Percentiles rank a stretch among this genome's conserved stretches.
These are phyloP conservation scores for Heliconius cydno DNA, from an alignment of 2,888 invertebrate species.

Conservation along the genomic window DNA sequence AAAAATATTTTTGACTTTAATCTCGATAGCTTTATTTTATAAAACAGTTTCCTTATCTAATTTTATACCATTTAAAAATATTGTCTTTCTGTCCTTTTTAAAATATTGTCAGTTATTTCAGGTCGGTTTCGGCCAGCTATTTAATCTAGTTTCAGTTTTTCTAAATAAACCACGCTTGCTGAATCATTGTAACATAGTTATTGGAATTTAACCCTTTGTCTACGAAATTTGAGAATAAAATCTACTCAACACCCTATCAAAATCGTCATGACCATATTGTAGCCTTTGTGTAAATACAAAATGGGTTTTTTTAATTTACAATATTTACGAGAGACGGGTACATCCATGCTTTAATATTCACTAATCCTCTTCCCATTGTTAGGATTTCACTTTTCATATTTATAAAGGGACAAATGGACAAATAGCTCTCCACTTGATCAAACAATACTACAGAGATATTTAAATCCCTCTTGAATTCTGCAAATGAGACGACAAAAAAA, in stretches of 20 bases:
- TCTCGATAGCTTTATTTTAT: background rate
- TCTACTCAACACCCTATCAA: background rate
- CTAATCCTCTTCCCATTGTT: slow-evolving; percentile 37
- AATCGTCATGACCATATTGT: slow-evolving; percentile 18
- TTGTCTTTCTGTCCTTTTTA: too few relatives aligned
- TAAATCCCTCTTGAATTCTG: slow-evolving; percentile 42
- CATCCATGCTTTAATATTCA: slow-evolving; percentile 31
- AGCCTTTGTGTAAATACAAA: slow-evolving; percentile 1
- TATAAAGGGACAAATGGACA: slow-evolving; percentile 30
- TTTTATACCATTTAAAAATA: too few relatives aligned
- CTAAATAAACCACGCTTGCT: background rate
- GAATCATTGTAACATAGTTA: background rate
- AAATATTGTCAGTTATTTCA: background rate
- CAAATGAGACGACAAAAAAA: slow-evolving; percentile 43
- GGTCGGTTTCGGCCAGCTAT: background rate
- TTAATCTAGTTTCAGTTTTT: background rate
- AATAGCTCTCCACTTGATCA: slow-evolving; percentile 46
- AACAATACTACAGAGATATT: slow-evolving; percentile 42
- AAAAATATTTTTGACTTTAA: background rate
- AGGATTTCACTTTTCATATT: slow-evolving; percentile 48
- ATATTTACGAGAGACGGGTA: slow-evolving; percentile 13
- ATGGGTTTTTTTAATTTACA: background rate
- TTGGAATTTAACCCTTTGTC: background rate
- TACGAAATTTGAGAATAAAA: background rate
- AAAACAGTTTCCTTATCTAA: background rate